Conservation (phyloP, 2,888 invertebrate genomes). For the Lasioglossum marginatum region DNA sequence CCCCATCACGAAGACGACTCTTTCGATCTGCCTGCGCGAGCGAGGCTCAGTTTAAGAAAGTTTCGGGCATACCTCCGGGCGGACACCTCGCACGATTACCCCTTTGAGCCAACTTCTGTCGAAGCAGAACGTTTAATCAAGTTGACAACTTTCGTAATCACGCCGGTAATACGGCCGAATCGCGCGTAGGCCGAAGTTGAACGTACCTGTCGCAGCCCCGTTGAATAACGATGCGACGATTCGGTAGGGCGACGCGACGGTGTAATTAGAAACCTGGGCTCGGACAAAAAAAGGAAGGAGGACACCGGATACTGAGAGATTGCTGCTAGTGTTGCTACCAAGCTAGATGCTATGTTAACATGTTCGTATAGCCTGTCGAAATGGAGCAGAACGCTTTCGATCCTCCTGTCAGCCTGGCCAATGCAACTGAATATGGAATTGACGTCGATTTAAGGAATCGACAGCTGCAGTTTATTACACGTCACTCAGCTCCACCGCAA, state of each 20-base stretch:
- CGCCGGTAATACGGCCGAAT: slow-evolving; percentile 64
- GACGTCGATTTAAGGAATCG: background rate
- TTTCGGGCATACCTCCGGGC: slow-evolving; percentile 63
- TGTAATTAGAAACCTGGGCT: slow-evolving; percentile 54
- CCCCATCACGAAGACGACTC: slow-evolving; percentile 59
- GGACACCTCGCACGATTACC: slow-evolving; percentile 74
- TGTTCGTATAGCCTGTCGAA: background rate
- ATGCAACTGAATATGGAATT: background rate
- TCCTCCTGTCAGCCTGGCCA: background rate
- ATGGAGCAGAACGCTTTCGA: background rate
- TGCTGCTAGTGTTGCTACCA: background rate
- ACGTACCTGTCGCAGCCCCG: slow-evolving; percentile 23
- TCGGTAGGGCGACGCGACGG: slow-evolving; percentile 21
- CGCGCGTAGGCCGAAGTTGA: slow-evolving; percentile 62
- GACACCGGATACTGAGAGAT: background rate
- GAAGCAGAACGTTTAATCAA: slow-evolving; percentile 74
- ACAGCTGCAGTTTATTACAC: background rate
- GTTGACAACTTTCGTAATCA: slow-evolving; percentile 76
- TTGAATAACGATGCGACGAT: slow-evolving; percentile 64
- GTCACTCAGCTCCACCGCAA: background rate
- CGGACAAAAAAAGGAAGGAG: background rate
- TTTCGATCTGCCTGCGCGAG: slow-evolving; percentile 51
- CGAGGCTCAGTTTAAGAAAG: slow-evolving; percentile 64
- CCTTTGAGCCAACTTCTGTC: slow-evolving; percentile 72
- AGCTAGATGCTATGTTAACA: background rate